phyloP scores from a whole-genome alignment of 2,797 vertebrate genomes.

The Mus spretus region DNA sequence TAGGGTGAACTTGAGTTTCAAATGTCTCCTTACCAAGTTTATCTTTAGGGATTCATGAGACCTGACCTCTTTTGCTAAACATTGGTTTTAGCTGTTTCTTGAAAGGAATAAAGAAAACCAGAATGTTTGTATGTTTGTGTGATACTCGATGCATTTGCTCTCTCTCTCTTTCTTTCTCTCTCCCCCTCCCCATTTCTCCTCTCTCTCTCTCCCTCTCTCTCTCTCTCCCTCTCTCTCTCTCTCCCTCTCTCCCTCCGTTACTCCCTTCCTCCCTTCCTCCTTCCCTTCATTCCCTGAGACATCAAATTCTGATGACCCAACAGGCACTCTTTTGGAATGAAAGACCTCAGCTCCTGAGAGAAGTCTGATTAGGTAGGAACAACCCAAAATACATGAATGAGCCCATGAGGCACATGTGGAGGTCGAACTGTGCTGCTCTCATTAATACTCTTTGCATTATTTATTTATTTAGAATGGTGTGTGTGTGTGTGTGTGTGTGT shows the following conservation, averaged over 20 bases:
- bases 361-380: conserved; percentile 84
- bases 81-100: conserved; percentile 86
- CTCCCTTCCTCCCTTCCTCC: not conserved
- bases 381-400: too few species aligned
- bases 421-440: too few species aligned
- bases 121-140: conserved; percentile 86
- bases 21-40: conserved; percentile 64
- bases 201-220: not conserved
- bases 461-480: too few species aligned
- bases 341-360: conserved; percentile 85
- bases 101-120: conserved; percentile 88
- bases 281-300: conserved; percentile 83
- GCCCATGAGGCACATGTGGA: too few species aligned
- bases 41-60: conserved; percentile 71
- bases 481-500: too few species aligned
- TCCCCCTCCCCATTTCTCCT: not conserved
- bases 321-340: conserved; percentile 86
- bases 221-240: conserved; percentile 56
- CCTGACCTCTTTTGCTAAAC: conserved; percentile 74
- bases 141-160: conserved; percentile 85
- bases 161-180: conserved; percentile 39
- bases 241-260: not conserved
- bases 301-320: conserved; percentile 86
- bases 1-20: conserved; percentile 48
- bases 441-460: too few species aligned